phyloP scores from a whole-genome alignment of 2,797 vertebrate genomes.

The Graptemys geographica region DNA sequence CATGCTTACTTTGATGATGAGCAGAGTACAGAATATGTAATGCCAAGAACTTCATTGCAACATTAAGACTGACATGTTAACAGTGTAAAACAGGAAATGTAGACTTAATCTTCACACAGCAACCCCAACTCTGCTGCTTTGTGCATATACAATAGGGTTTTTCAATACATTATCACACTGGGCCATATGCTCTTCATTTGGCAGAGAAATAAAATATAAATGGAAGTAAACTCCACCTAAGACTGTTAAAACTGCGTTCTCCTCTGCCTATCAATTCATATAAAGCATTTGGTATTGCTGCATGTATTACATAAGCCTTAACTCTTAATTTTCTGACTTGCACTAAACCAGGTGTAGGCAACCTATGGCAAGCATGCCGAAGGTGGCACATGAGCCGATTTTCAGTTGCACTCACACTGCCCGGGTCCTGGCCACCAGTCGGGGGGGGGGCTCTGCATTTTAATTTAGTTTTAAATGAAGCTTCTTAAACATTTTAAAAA shows the following conservation, averaged over 20 bases:
- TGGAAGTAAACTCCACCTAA: constrained; percentile 3
- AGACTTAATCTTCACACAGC: not conserved
- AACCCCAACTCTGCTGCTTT: not conserved
- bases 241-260: not conserved
- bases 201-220: not conserved
- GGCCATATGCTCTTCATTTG: not conserved
- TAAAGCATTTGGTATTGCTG: not conserved
- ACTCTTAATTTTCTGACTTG: not conserved
- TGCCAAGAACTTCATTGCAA: constrained; percentile 18
- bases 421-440: no score
- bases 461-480: no score
- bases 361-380: no score
- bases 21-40: not conserved
- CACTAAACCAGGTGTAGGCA: not conserved
- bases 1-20: not conserved
- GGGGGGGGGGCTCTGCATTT: no score
- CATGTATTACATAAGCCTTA: not conserved
- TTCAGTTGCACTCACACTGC: no score
- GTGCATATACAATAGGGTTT: not conserved
- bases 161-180: not conserved
- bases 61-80: not conserved
- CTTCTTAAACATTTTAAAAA: no score
- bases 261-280: not conserved
- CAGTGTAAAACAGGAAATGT: not conserved
- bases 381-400: no score